These are phyloP conservation scores for Ameiurus melas DNA, from an alignment of 2,113 vertebrate genomes.

Conservation along the genomic window DNA sequence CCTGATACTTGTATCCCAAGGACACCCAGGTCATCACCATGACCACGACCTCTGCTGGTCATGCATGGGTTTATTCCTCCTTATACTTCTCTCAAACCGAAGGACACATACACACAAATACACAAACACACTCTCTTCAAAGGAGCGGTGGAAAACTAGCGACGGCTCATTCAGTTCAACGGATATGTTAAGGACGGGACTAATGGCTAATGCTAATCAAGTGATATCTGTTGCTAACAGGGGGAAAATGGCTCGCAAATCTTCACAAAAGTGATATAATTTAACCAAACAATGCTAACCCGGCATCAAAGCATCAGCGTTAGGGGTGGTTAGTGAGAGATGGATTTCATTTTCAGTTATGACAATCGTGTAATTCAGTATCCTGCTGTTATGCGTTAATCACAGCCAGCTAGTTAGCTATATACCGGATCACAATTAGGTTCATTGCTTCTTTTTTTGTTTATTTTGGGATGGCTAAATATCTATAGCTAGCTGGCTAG, in stretches of 20 bases:
- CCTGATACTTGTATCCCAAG: constrained; percentile 60
- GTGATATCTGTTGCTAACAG: not conserved
- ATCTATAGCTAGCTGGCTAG: constrained; percentile 24
- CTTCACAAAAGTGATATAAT: not conserved
- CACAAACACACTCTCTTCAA: not conserved
- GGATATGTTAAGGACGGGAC: constrained; percentile 3
- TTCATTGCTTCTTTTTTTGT: not conserved
- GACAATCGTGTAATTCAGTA: not conserved
- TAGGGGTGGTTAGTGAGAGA: not conserved
- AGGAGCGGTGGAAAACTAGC: not conserved
- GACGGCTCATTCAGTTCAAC: not conserved
- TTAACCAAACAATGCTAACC: constrained; percentile 13
- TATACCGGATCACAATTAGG: not conserved
- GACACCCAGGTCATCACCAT: constrained; percentile 46
- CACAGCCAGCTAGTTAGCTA: not conserved
- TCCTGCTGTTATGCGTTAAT: not conserved
- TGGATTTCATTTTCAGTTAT: not conserved
- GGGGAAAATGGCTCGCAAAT: not conserved
- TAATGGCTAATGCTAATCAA: constrained; percentile 55
- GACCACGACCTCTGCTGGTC: constrained; percentile 11
- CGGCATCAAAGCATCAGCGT: not conserved
- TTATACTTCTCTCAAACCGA: not conserved
- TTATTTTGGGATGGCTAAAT: not conserved
- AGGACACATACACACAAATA: constrained; percentile 1
- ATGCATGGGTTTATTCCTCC: constrained; percentile 5